Evolutionary conservation across 2,113 vertebrate species (phyloP).

Genomic region (Sinosuthora webbiana): DNA sequence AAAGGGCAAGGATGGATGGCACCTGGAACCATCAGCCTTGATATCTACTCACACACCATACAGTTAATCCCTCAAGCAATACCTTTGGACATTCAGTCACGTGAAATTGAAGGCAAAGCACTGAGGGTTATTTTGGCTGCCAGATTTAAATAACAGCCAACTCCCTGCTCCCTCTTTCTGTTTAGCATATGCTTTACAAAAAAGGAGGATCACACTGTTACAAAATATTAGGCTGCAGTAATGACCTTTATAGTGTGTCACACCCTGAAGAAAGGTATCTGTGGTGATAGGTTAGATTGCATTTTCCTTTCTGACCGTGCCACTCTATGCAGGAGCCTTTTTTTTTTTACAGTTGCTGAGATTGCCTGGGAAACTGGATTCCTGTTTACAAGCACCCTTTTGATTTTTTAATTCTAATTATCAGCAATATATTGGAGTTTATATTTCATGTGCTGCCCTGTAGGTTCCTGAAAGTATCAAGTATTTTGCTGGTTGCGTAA

Average conservation of each 20-base stretch:
- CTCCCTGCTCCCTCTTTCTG: not conserved
- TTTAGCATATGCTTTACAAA: conserved; percentile 11
- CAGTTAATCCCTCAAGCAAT: not conserved
- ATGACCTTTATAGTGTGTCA: not conserved
- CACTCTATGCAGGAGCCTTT: not conserved
- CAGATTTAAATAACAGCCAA: conserved; percentile 31
- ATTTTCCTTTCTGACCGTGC: not conserved
- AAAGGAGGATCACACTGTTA: not conserved
- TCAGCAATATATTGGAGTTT: not conserved
- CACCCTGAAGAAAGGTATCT: not conserved
- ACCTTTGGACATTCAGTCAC: not conserved
- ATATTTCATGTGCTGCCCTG: not conserved
- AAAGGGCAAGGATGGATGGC: not conserved
- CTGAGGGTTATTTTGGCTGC: not conserved
- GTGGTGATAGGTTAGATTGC: not conserved
- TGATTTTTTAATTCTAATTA: not conserved
- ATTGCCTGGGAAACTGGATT: not conserved
- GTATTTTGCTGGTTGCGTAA: not conserved
- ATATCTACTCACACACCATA: not conserved
- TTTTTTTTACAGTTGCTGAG: not conserved
- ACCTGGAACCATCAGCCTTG: not conserved
- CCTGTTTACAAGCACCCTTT: not conserved
- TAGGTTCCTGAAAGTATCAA: not conserved
- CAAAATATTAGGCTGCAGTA: not conserved
- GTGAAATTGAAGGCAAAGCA: not conserved